Base-by-base conservation (phyloP, 2,797 vertebrate species). In the Acestrorhynchus altus region DNA sequence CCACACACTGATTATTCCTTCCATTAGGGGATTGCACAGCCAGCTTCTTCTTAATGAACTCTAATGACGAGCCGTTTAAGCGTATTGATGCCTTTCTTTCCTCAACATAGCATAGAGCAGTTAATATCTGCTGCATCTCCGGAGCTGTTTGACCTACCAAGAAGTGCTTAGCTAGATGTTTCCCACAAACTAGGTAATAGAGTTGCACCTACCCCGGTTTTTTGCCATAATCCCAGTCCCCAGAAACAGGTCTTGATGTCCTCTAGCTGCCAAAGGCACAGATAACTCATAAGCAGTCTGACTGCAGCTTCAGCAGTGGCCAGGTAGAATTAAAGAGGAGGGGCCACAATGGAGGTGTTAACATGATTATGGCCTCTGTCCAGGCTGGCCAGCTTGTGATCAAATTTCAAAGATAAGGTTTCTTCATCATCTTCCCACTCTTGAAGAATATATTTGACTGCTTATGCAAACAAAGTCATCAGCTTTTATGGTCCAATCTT, bases 261-360 rank as follows among this genome's bases (percentile, higher is more conserved):
- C 44, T 4, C 40, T 4, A 7, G 40, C 40, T 15, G 1, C 5
- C 11, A 65, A 2, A 10, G 24, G 31, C 20, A 8, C 24, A 35
- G 20, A 63, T 60, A 75, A 69, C 39, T 64, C 47, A 79, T 13
- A 20, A 46, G 24, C 28, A 31, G 46, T 13, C 31, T 35, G 46
- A 18, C 20, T 20, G 51, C 49, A 51, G n/a, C 16, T 15, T 10
- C 8, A 22, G 11, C 0, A 15, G 11, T 66, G 15, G 22, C 16
- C 28, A 31, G 12, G 24, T 22, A 4, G 11, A 35, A 18, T 31
- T 18, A 11, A 49, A 9, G 31, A 31, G 57, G 78, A 13, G 72
- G 16, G 72, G 60, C 12, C 47, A 70, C 12, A 54, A 40, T 39
- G 15, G 31, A 8, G 31, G 4, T 16, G 57, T 60, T 63, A 20